phyloP scores from a whole-genome alignment of 2,888 invertebrate genomes.

The Camptogramma bilineatum region DNA sequence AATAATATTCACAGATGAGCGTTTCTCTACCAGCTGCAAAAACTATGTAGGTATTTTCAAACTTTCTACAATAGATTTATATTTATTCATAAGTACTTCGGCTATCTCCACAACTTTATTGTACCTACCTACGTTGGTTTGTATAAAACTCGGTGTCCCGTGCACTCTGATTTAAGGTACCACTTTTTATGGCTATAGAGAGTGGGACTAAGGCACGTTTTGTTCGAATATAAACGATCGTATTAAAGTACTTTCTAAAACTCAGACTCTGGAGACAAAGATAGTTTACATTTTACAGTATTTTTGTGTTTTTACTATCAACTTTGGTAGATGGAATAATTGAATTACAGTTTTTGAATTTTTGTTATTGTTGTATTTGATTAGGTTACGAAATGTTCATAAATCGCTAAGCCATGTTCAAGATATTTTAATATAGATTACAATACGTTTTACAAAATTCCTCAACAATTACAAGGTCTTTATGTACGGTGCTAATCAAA shows the following conservation, averaged over 20 bases:
- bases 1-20: no score
- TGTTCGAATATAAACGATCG: conserved; percentile 61
- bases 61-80: no score
- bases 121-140: conserved; percentile 14
- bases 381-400: not conserved
- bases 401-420: not conserved
- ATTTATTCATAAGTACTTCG: not conserved
- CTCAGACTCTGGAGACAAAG: conserved; percentile 19
- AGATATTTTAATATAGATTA: conserved; percentile 7
- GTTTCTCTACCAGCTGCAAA: no score
- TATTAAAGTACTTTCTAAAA: conserved; percentile 64
- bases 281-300: not conserved
- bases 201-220: conserved; percentile 44
- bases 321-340: not conserved
- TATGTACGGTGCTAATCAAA: conserved; percentile 51
- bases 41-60: no score
- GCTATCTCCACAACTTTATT: not conserved
- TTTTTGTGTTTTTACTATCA: not conserved
- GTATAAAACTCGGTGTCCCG: conserved; percentile 17
- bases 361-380: not conserved
- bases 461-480: conserved; percentile 40
- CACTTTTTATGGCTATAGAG: conserved; percentile 46
- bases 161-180: conserved; percentile 50
- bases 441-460: conserved; percentile 16
- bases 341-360: not conserved